Evolutionary conservation across 2,888 invertebrate species (phyloP).

Genomic region (Hypercompe scribonia): DNA sequence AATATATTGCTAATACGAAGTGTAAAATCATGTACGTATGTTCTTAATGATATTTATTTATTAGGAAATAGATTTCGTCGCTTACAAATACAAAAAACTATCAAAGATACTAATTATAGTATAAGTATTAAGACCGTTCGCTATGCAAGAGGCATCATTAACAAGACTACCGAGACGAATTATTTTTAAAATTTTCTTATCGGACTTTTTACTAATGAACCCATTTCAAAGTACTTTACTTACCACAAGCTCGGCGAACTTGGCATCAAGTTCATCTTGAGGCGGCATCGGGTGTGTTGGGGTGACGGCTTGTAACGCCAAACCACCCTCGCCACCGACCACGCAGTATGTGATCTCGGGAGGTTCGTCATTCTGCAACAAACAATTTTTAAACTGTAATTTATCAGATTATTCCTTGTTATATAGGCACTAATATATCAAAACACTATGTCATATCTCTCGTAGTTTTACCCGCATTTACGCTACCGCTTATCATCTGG

Average conservation of each 20-base stretch:
- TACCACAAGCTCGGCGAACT: constrained; percentile 97
- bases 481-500: background rate
- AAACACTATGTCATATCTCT: background rate
- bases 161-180: background rate
- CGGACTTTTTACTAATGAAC: background rate
- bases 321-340: constrained; percentile 94
- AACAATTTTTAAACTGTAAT: too few species aligned
- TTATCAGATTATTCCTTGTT: too few species aligned
- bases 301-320: constrained; percentile 95
- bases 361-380: constrained; percentile 95
- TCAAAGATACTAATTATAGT: background rate
- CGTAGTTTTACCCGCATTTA: background rate
- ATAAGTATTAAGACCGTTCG: background rate
- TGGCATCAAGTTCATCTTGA: constrained; percentile 96
- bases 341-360: constrained; percentile 98
- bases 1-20: too few species aligned
- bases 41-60: too few species aligned
- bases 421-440: background rate
- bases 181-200: background rate
- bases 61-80: too few species aligned
- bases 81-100: background rate
- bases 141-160: background rate
- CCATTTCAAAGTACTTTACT: constrained; percentile 68
- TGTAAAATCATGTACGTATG: too few species aligned
- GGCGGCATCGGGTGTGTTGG: constrained; percentile 98